phyloP scores from a whole-genome alignment of 2,888 invertebrate genomes.

The Ichneumon xanthorius region DNA sequence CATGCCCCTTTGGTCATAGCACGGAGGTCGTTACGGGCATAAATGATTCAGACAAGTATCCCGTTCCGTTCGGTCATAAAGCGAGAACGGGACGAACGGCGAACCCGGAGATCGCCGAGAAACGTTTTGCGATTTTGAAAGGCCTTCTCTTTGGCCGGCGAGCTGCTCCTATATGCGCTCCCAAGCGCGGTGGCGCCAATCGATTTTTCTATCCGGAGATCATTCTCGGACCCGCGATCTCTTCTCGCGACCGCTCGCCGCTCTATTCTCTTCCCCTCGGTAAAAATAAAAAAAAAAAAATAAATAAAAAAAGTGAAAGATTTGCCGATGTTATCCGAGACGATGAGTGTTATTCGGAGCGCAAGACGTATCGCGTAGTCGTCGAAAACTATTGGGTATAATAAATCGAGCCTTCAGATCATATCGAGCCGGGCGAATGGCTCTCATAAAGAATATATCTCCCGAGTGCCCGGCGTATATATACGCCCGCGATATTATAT shows the following conservation, averaged over 20 bases:
- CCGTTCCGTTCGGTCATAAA: background rate
- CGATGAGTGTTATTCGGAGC: slow-evolving; percentile 56
- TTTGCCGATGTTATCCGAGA: slow-evolving; percentile 31
- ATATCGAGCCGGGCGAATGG: slow-evolving; percentile 3
- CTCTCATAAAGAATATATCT: slow-evolving; percentile 19
- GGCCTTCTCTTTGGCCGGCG: background rate
- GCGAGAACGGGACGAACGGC: background rate
- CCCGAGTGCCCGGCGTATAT: slow-evolving; percentile 21
- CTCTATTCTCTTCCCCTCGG: slow-evolving; percentile 24
- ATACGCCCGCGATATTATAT: slow-evolving; percentile 44
- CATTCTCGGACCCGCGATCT: slow-evolving; percentile 3
- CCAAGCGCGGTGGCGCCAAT: slow-evolving; percentile 44
- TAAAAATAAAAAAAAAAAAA: too few species aligned
- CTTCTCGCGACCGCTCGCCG: slow-evolving; percentile 4
- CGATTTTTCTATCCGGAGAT: slow-evolving; percentile 52
- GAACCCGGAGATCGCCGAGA: slow-evolving; percentile 24
- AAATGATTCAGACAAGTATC: slow-evolving; percentile 44
- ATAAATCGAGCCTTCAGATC: slow-evolving; percentile 41
- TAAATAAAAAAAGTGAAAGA: slow-evolving; percentile 55
- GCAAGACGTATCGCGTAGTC: slow-evolving; percentile 28
- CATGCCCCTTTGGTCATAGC: slow-evolving; percentile 11
- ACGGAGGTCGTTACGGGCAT: slow-evolving; percentile 38
- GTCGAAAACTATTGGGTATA: slow-evolving; percentile 38
- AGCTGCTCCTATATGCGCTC: background rate
- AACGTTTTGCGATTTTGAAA: slow-evolving; percentile 42